These are phyloP conservation scores for Hyles euphorbiae DNA, from an alignment of 1,140 invertebrate genomes.

Conservation along the genomic window DNA sequence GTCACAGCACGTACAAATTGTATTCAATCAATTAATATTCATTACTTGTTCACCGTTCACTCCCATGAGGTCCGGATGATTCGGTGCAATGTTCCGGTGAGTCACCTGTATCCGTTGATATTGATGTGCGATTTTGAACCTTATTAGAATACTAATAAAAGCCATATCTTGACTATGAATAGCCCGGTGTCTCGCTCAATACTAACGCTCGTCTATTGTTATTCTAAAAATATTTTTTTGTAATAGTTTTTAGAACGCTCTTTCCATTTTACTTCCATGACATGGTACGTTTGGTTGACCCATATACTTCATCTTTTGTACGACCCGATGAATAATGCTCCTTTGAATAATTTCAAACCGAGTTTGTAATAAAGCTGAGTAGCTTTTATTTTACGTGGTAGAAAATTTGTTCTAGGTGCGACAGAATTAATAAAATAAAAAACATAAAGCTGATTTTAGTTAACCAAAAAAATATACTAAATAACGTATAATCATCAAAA, in stretches of 20 bases:
- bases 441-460: too few species aligned
- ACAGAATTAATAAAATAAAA: too few species aligned
- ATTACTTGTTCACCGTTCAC: constrained; percentile 17
- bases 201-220: constrained; percentile 33
- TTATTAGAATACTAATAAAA: constrained; percentile 9
- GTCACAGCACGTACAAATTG: too few species aligned
- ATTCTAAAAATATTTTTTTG: constrained; percentile 34
- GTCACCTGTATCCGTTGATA: constrained; percentile 39
- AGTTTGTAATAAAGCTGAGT: too few species aligned
- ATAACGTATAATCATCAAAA: too few species aligned
- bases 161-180: not conserved
- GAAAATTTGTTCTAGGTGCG: too few species aligned
- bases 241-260: constrained; percentile 33
- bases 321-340: not conserved
- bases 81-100: constrained; percentile 52
- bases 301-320: constrained; percentile 16
- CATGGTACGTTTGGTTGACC: constrained; percentile 31
- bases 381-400: too few species aligned
- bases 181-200: constrained; percentile 13
- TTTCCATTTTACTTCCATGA: constrained; percentile 28
- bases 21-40: constrained; percentile 27
- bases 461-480: too few species aligned
- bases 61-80: constrained; percentile 39
- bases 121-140: constrained; percentile 13
- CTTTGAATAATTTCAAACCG: constrained; percentile 3